Conservation (phyloP, 2,113 vertebrate genomes). For the Furnarius figulus region DNA sequence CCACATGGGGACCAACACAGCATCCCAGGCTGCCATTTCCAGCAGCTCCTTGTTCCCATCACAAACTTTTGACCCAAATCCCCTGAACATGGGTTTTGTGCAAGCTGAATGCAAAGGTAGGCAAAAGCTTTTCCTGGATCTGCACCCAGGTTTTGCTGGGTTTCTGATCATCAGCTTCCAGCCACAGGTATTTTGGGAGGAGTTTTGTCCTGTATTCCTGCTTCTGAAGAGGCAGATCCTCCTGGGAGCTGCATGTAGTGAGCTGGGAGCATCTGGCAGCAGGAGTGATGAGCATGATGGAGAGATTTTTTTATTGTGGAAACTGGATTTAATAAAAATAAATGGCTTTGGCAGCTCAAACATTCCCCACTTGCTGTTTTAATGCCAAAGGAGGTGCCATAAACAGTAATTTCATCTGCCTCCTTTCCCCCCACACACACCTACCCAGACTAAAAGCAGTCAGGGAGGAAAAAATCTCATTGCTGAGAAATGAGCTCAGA, state of each 20-base stretch:
- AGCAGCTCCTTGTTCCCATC: background rate
- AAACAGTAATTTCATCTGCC: background rate
- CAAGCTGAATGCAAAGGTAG: background rate
- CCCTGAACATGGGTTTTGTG: fast-evolving
- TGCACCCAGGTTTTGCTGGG: background rate
- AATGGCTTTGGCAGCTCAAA: background rate
- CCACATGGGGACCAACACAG: fast-evolving
- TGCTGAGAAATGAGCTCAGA: background rate
- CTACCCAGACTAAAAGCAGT: background rate
- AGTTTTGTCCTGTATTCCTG: background rate
- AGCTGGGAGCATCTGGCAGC: background rate
- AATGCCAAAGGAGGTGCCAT: background rate
- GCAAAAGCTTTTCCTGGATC: background rate
- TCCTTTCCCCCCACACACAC: background rate
- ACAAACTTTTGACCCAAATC: background rate
- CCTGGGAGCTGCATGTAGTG: background rate
- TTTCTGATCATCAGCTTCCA: background rate
- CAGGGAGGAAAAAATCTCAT: background rate
- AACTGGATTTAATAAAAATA: background rate
- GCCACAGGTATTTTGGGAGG: background rate
- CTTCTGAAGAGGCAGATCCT: background rate
- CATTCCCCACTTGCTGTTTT: background rate
- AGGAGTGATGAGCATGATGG: fast-evolving
- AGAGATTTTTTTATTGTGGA: background rate
- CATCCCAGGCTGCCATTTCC: background rate